Base-by-base conservation (phyloP, 2,797 vertebrate species). In the Bradypodion ventrale region DNA sequence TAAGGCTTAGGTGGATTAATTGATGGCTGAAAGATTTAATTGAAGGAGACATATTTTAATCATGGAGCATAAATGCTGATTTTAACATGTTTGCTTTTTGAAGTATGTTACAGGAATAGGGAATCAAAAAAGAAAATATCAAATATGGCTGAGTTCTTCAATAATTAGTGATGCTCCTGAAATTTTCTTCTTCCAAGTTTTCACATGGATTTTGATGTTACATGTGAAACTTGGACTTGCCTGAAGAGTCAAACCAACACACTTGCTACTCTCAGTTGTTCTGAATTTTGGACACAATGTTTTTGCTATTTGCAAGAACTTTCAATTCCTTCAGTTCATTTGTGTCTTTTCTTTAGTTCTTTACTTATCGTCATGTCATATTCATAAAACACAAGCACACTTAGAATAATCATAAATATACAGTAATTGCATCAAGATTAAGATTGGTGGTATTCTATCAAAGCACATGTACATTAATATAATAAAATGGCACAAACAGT, bases 11-110 rank as follows among this genome's bases (percentile, higher is more conserved):
- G 60, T 66, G 44, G 81, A 83, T 75, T 75, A 75, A 52, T 32
- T 75, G 44, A 9, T 65, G 35, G 56, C 70, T 56, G 52, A 46
- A 83, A 27, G 7, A 37, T 52, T 83, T 75, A 75, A 83, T 65
- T 29, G 32, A 75, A 74, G 40, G 12, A 63, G 13, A 13, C 10
- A 19, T 75, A 37, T 75, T 83, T 66, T 65, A 65, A 75, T 83
- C 72, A 74, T 60, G 35, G 1, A n/a, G n/a, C 25, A 8, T 83
- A n/a, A 40, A 29, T 16, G 12, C 10, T 52, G 32, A 15, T 27
- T 82, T 74, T 62, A 44, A 74, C n/a, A 82, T 63, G 23, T 63
- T 82, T 65, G 70, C n/a, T 60, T 82, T 82, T 74, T 74, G 59
- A 82, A 82, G 19, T 65, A 40, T 60, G 56, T 74, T 74, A 82